Evolutionary conservation across 2,888 invertebrate genomes (phyloP).

Genomic region (Rhopalosiphum nymphaeae): DNA sequence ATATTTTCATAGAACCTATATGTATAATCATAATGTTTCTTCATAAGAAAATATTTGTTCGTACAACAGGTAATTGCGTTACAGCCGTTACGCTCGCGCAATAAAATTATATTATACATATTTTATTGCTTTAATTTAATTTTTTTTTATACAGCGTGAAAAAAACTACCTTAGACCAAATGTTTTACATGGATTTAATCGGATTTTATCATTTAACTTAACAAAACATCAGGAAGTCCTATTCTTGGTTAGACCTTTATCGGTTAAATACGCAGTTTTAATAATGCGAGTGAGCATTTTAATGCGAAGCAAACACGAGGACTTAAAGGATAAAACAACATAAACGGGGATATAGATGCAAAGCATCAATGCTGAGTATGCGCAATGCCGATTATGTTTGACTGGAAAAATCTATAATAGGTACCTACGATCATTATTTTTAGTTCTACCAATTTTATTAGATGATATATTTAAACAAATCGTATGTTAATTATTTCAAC

Average conservation of each 20-base stretch:
- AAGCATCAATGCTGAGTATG: not conserved
- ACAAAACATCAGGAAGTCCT: conserved; percentile 23
- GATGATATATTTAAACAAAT: not conserved
- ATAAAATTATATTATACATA: not conserved
- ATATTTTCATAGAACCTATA: not conserved
- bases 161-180: conserved; percentile 19
- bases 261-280: conserved; percentile 37
- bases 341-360: not conserved
- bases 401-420: not conserved
- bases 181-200: conserved; percentile 25
- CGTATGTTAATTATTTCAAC: not conserved
- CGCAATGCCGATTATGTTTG: not conserved
- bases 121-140: conserved; percentile 10
- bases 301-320: conserved; percentile 34
- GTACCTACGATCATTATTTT: not conserved
- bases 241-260: conserved; percentile 43
- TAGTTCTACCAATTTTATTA: not conserved
- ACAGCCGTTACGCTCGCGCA: not conserved
- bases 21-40: not conserved
- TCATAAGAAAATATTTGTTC: not conserved
- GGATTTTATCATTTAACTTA: conserved; percentile 6
- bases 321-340: conserved; percentile 50
- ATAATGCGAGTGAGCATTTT: conserved; percentile 49
- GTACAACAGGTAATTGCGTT: conserved; percentile 19
- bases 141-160: conserved; percentile 16